A percentile compares a stretch with the other conserved stretches of the same genome.
Conservation (phyloP, 2,797 vertebrate genomes). For the Distichodus sexfasciatus region DNA sequence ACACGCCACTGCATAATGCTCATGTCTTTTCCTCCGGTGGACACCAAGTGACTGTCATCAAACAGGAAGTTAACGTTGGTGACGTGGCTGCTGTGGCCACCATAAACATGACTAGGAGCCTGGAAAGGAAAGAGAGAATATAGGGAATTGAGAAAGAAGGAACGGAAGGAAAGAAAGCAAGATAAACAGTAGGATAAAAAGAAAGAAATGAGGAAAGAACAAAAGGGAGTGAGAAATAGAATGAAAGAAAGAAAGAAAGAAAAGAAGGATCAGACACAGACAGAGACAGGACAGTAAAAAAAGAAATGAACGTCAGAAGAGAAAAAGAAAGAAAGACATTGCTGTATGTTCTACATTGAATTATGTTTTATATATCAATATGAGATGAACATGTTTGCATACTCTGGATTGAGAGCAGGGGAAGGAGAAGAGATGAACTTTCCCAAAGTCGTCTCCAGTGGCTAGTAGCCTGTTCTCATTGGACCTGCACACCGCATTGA, state of each 20-base stretch:
- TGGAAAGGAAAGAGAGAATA: slow-evolving; percentile 56
- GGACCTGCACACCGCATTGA: slow-evolving; percentile 90
- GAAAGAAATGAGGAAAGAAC: no score
- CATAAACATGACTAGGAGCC: slow-evolving; percentile 90
- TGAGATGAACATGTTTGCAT: slow-evolving; percentile 41
- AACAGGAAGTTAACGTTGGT: slow-evolving; percentile 93
- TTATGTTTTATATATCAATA: not conserved
- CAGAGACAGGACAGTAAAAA: no score
- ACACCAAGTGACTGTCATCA: slow-evolving; percentile 91
- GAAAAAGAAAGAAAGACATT: no score
- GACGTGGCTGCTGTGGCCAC: slow-evolving; percentile 96
- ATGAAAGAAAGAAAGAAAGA: no score
- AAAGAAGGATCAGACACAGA: no score
- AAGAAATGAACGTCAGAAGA: no score
- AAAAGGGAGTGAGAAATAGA: no score
- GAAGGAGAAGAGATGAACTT: slow-evolving; percentile 95
- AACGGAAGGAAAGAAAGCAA: no score
- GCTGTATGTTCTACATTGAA: not conserved
- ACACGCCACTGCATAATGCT: slow-evolving; percentile 98
- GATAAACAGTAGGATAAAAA: no score
- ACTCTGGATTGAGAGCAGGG: slow-evolving; percentile 96
- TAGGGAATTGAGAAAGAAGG: no score
- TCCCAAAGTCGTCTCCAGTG: slow-evolving; percentile 97
- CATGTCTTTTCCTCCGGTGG: slow-evolving; percentile 95
- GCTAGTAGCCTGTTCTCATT: slow-evolving; percentile 83